These are phyloP conservation scores for Opisthograptis luteolata DNA, from an alignment of 2,888 invertebrate genomes.

Conservation along the genomic window DNA sequence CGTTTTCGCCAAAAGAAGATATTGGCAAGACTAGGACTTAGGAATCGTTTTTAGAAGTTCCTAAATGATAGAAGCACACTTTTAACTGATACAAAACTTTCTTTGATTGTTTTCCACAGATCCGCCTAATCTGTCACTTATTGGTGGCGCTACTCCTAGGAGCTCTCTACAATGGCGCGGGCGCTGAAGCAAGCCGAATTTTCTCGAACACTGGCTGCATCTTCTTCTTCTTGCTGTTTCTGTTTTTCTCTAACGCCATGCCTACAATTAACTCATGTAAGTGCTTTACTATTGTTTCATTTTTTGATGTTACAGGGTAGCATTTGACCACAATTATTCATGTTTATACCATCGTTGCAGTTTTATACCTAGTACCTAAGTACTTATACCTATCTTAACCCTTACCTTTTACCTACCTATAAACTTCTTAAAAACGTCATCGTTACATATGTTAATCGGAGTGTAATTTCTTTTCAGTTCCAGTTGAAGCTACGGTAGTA, in stretches of 20 bases:
- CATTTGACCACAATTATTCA: no score
- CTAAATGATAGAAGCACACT: no score
- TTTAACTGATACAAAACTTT: no score
- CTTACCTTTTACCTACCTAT: neutral
- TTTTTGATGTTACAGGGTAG: no score
- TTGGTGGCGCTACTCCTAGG: slow-evolving; percentile 83
- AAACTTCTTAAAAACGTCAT: neutral
- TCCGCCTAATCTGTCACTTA: slow-evolving; percentile 80
- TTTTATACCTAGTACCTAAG: no score
- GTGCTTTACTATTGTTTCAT: slow-evolving; percentile 54
- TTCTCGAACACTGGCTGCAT: slow-evolving; percentile 83
- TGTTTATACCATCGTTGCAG: no score
- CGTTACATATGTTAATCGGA: neutral
- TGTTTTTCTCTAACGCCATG: slow-evolving; percentile 86
- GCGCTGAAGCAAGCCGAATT: slow-evolving; percentile 80
- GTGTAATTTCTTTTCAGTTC: slow-evolving; percentile 86
- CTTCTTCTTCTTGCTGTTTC: slow-evolving; percentile 85
- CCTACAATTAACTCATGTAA: slow-evolving; percentile 86
- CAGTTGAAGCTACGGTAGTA: slow-evolving; percentile 89
- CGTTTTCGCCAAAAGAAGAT: no score
- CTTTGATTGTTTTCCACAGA: slow-evolving; percentile 49
- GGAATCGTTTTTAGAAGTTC: no score
- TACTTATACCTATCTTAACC: slow-evolving; percentile 81
- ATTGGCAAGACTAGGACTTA: no score
- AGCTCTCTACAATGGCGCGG: slow-evolving; percentile 83